Percentiles rank a stretch among this genome's conserved stretches.
Conservation (phyloP, 2,113 vertebrate species). For the Peromyscus maniculatus region DNA sequence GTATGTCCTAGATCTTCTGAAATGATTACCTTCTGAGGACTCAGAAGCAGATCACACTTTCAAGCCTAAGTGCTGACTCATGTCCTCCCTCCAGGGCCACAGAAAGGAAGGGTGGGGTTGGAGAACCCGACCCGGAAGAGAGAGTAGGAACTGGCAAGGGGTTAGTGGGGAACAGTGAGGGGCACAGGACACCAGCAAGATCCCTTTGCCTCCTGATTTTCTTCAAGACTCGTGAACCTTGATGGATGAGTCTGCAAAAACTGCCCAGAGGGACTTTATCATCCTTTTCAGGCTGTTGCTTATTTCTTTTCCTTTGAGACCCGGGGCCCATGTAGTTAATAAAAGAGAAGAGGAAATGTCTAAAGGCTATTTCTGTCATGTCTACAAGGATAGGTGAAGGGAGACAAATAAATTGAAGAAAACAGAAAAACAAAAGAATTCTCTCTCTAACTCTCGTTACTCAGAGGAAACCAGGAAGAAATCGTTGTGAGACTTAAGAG, state of each 20-base stretch:
- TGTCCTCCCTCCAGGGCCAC: constrained; percentile 75
- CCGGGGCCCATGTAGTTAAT: constrained; percentile 17
- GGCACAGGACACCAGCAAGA: not conserved
- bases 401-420: constrained; percentile 50
- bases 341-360: constrained; percentile 45
- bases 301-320: constrained; percentile 46
- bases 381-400: constrained; percentile 62
- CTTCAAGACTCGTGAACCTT: not conserved
- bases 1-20: constrained; percentile 79
- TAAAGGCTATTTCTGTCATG: constrained; percentile 64
- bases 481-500: constrained; percentile 49
- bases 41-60: constrained; percentile 78
- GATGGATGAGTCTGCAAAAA: not conserved
- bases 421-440: not conserved
- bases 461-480: constrained; percentile 42
- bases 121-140: constrained; percentile 49
- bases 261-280: not conserved
- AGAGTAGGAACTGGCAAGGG: not conserved
- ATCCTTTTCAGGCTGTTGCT: rapidly evolving
- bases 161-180: not conserved
- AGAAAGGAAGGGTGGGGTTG: constrained; percentile 79
- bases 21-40: constrained; percentile 72
- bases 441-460: not conserved
- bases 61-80: constrained; percentile 77
- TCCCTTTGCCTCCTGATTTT: not conserved